Evolutionary conservation across 2,888 invertebrate genomes (phyloP).

Genomic region (Ptychoptera albimana): DNA sequence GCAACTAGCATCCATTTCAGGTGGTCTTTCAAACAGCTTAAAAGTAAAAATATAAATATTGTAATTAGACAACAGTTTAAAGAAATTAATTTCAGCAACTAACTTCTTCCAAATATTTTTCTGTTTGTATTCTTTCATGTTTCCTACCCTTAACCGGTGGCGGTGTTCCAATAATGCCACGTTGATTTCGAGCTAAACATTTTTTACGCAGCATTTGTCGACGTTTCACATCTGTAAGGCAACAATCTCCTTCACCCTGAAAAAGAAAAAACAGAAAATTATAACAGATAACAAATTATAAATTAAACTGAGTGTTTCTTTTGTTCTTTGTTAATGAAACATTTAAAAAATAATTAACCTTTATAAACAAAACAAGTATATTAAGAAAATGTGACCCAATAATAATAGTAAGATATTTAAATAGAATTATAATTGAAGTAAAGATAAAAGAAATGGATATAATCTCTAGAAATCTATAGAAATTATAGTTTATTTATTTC

Average conservation of each 20-base stretch:
- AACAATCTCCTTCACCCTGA: conserved; percentile 26
- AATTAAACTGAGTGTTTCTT: no score
- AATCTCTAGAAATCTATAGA: no score
- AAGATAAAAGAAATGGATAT: no score
- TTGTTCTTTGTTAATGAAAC: no score
- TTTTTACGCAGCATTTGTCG: conserved; percentile 59
- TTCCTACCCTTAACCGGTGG: conserved; percentile 56
- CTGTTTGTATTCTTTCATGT: conserved; percentile 81
- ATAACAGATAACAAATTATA: not conserved
- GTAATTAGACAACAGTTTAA: no score
- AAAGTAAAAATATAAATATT: conserved; percentile 22
- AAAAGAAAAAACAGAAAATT: conserved; percentile 2
- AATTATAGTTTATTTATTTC: no score
- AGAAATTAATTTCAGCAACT: conserved; percentile 3
- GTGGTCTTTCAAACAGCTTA: conserved; percentile 45
- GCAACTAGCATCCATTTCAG: conserved; percentile 59
- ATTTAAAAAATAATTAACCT: no score
- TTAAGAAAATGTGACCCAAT: no score
- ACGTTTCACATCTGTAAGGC: conserved; percentile 35
- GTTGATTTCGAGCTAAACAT: conserved; percentile 35
- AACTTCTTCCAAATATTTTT: conserved; percentile 74
- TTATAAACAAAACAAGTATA: no score
- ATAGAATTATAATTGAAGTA: no score
- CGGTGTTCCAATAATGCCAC: conserved; percentile 32
- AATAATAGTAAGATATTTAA: no score